Evolutionary conservation across 2,113 vertebrate species (phyloP).

Genomic region (Gymnobelideus leadbeateri): DNA sequence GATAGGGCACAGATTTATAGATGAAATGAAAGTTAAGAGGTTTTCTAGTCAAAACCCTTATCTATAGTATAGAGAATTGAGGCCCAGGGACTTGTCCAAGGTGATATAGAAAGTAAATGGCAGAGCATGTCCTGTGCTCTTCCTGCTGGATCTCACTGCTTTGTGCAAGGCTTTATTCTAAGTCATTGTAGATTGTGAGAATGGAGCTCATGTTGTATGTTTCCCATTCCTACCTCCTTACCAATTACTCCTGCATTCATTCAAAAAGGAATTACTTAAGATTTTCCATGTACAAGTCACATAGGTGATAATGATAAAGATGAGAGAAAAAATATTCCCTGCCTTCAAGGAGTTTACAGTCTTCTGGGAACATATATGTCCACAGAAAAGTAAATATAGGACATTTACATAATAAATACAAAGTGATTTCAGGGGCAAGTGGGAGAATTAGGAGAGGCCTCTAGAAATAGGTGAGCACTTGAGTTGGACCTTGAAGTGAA

Average conservation of each 20-base stretch:
- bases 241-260: neutral
- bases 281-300: neutral
- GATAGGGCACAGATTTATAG: neutral
- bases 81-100: neutral
- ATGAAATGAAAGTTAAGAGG: neutral
- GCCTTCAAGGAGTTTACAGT: neutral
- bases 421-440: neutral
- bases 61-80: neutral
- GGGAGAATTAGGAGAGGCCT: neutral
- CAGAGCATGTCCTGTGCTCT: neutral
- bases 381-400: neutral
- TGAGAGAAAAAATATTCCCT: neutral
- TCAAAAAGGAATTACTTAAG: conserved; percentile 18
- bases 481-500: neutral
- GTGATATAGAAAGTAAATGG: neutral
- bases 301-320: neutral
- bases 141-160: neutral
- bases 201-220: neutral
- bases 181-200: neutral
- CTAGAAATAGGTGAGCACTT: neutral
- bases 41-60: neutral
- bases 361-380: neutral
- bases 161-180: neutral
- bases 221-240: neutral
- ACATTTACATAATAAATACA: neutral